Evolutionary conservation across 2,113 vertebrate species (phyloP), one percentile per base, ranked within the genome.

Genomic region (Amazona guildingii): DNA sequence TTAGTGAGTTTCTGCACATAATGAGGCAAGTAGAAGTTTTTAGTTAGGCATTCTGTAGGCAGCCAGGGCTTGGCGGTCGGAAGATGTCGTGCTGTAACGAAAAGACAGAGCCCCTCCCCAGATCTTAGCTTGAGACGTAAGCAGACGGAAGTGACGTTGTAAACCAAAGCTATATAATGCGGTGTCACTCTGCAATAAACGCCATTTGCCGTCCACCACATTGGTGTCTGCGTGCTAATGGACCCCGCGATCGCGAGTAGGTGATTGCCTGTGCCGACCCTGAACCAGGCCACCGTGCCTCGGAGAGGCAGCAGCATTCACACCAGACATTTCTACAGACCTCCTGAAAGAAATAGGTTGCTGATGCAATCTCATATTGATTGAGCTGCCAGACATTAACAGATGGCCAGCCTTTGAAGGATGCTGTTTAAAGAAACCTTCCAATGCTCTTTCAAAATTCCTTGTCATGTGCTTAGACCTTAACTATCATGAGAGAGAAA

Each of bases 281-380:
- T n/a, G n/a, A n/a, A n/a, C n/a, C n/a, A n/a, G n/a, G n/a, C n/a
- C n/a, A n/a, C n/a, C n/a, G n/a, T n/a, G n/a, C n/a, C n/a, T n/a
- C n/a, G n/a, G n/a, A n/a, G n/a, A 92, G 85, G 69, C 59, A 84
- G 69, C 59, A 84, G 69, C 59, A 84, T 96, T 96, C 92, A 89
- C 90, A 95, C 44, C 68, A 95, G 92, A 95, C 87, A 78, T 93
- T 96, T 86, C 95, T 79, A 59, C 75, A 85, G 90, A 88, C 85
- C 87, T 95, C 75, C 29, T 93, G 88, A 66, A 97, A 82, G 88
- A 97, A 96, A 97, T 83, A 88, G 88, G 95, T 95, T 98, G 93
- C 94, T 97, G 97, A 97, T 97, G 85, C 73, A 97, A 97, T 97
- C 97, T 96, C 39, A 13, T 95, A 97, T 97, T 91, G 97, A 98